Evolutionary conservation across 2,888 invertebrate species (phyloP).

Genomic region (Melinaea marsaeus): DNA sequence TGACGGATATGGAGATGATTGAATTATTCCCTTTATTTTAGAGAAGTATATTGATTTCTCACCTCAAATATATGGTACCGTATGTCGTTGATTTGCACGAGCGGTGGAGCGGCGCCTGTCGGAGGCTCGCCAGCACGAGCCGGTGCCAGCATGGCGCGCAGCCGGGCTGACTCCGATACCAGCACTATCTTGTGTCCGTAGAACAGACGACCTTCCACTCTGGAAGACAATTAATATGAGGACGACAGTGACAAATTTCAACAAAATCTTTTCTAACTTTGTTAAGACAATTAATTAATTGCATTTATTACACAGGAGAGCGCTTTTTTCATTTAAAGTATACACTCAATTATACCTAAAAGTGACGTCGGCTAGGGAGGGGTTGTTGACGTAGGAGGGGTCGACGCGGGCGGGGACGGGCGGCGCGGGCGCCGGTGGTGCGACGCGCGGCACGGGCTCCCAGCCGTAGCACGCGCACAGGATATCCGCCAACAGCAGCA

Average conservation of each 20-base stretch:
- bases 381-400: constrained; percentile 95
- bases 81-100: constrained; percentile 94
- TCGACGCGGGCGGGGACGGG: constrained; percentile 87
- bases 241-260: too few species aligned
- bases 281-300: background rate
- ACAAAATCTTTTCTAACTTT: too few species aligned
- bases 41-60: constrained; percentile 12
- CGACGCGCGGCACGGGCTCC: constrained; percentile 84
- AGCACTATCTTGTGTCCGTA: constrained; percentile 96
- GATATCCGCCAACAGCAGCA: constrained; percentile 90
- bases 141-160: constrained; percentile 87
- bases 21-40: too few species aligned
- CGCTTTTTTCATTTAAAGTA: background rate
- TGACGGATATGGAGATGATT: background rate
- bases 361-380: constrained; percentile 93
- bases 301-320: too few species aligned
- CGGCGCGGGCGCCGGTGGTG: constrained; percentile 78
- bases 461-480: constrained; percentile 93
- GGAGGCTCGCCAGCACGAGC: constrained; percentile 50
- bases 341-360: constrained; percentile 77
- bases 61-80: constrained; percentile 95
- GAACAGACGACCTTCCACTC: constrained; percentile 93
- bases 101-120: constrained; percentile 77
- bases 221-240: constrained; percentile 34
- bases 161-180: constrained; percentile 91